Base-by-base conservation (phyloP, 2,888 invertebrate species). In the Watsonalla cultraria region DNA sequence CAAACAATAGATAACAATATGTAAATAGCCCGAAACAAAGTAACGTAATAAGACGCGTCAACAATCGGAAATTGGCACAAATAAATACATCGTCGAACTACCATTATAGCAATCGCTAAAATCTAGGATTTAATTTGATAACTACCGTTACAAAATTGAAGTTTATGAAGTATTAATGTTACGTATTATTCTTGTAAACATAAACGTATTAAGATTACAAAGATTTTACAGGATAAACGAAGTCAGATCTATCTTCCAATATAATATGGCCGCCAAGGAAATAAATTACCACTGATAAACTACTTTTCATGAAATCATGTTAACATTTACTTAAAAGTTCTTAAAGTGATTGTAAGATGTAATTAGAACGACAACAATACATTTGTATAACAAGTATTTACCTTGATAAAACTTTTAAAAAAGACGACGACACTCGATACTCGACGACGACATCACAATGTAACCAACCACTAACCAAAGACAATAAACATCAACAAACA, bases 391-490 rank as follows among this genome's bases (percentile, higher is more conserved):
- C 45, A 56, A 47, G 6, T 45, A 13, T 77, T 76, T 85, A 90
- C 90, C 90, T 89, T 83, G 84, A 83, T 86, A 86, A 84, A 88
- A 83, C 85, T 87, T 49, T 88, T 89, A 87, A 70, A 88, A 89
- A 89, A 90, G 86, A 86, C 84, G 86, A 81, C 82, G 88, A 86
- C 84, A 85, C 86, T 86, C 83, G 85, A 86, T 81, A 84, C 80
- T 85, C 85, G 85, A 84, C 81, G 86, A 84, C 88, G 89, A 89
- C 90, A 89, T 90, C 85, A 89, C 88, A 87, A 71, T 68, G 47
- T 45, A 45, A 54, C 49, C 24, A 24, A 24, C 24, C 24, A 24
- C 24, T 24, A 24, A 24, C 37, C 45, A 52, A 53, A 46, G 42
- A 42, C 42, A 42, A 42, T 42, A 42, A 42, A 24, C 24, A 24